Conservation (phyloP, 1,140 invertebrate species). For the Papilio helenus region DNA sequence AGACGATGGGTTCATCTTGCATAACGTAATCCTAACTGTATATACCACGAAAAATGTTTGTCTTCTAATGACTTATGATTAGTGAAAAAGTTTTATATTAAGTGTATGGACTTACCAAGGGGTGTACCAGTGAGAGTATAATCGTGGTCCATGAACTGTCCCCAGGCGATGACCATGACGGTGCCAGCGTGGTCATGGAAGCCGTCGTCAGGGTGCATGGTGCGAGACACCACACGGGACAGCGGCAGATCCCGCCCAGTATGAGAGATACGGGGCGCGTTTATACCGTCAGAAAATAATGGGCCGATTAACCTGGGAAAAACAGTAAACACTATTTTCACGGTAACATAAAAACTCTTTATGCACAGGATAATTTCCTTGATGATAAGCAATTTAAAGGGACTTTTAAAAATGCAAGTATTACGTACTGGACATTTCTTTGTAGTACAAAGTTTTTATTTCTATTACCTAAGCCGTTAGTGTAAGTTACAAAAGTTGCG, state of each 20-base stretch:
- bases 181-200: constrained; percentile 97
- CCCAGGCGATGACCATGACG: constrained; percentile 96
- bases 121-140: constrained; percentile 94
- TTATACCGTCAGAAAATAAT: constrained; percentile 91
- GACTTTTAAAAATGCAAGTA: background rate
- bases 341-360: background rate
- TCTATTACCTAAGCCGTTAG: background rate
- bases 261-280: constrained; percentile 89
- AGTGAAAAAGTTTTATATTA: background rate
- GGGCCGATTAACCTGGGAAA: constrained; percentile 87
- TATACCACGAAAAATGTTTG: background rate
- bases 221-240: constrained; percentile 92
- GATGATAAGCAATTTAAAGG: background rate
- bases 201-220: constrained; percentile 95
- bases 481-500: background rate
- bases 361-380: background rate
- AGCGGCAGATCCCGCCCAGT: constrained; percentile 90
- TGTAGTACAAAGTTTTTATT: background rate
- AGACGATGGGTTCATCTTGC: background rate
- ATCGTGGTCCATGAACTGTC: constrained; percentile 97
- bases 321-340: background rate
- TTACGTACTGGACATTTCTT: constrained; percentile 4
- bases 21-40: background rate
- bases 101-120: constrained; percentile 85
- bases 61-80: background rate